Conservation (phyloP, 1,140 invertebrate species). For the Drosophila tristis region DNA sequence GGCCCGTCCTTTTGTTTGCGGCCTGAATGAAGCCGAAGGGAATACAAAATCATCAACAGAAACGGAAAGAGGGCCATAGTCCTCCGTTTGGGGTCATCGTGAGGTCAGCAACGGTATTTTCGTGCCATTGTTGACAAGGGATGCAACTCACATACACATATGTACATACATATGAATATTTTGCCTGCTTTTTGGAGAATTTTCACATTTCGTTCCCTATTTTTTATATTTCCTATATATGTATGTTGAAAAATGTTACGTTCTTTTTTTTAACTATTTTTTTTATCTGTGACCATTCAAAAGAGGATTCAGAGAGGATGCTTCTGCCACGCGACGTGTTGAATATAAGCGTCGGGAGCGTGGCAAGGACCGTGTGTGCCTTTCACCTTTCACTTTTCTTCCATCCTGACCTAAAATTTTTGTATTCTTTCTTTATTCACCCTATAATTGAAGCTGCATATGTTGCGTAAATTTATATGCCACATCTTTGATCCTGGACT, state of each 20-base stretch:
- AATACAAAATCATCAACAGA: constrained; percentile 68
- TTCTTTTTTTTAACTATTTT: constrained; percentile 57
- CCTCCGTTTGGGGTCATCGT: constrained; percentile 75
- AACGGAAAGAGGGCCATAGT: constrained; percentile 56
- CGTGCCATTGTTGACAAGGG: constrained; percentile 80
- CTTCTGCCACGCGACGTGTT: constrained; percentile 67
- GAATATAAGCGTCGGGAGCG: constrained; percentile 29
- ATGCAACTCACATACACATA: constrained; percentile 55
- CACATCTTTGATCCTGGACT: constrained; percentile 33
- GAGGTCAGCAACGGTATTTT: constrained; percentile 83
- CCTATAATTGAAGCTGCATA: constrained; percentile 75
- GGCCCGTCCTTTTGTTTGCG: constrained; percentile 77
- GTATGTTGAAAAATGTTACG: constrained; percentile 52
- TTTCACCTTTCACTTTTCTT: constrained; percentile 39
- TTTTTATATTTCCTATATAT: constrained; percentile 24
- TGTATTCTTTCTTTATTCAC: constrained; percentile 32
- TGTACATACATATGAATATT: constrained; percentile 23
- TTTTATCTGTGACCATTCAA: constrained; percentile 58
- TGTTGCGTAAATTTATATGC: constrained; percentile 75
- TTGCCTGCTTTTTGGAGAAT: constrained; percentile 65
- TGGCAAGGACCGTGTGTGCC: constrained; percentile 51
- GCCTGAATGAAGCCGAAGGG: constrained; percentile 74
- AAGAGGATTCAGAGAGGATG: constrained; percentile 52
- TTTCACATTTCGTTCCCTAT: constrained; percentile 46
- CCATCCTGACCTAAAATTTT: constrained; percentile 35